Base-by-base conservation (phyloP, 2,113 vertebrate species). In the Phaethon lepturus region DNA sequence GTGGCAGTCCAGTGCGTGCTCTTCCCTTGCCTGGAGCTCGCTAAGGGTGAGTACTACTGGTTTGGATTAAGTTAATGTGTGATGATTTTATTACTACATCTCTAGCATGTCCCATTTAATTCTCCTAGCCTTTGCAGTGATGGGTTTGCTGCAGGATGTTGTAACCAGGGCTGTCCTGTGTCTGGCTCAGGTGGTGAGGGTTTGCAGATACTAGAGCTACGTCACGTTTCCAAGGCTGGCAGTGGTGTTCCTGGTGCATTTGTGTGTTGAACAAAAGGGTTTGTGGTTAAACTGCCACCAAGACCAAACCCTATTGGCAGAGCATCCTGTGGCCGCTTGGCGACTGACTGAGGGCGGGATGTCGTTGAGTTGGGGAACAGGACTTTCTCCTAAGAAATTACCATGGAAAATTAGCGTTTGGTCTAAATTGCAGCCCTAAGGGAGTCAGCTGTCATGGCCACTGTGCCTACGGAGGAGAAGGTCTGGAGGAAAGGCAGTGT, bases 291-390 rank as follows among this genome's bases (percentile, higher is more conserved):
- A 31, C 22, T 56, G 72, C 31, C 50, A 29, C 23, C 2, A 2
- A 33, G 58, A 8, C 44, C 50, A 44, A 2, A 4, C 7, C 0
- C 14, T 13, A 4, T 26, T 68, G 86, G 77, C 90, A 81, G 49
- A 53, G 73, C 52, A 49, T 29, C 44, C 58, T n/a, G 66, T 7
- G 63, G 17, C 47, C 13, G 4, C 35, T 15, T 35, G 22, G 59
- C 3, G 22, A 40, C 42, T 53, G 22, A 5, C 59, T 24, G 26
- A 18, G 33, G 25, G 19, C 60, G 62, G 56, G 29, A 4, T 74
- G 60, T 42, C 35, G 42, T 19, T 1, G 2, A 18, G 11, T 0
- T n/a, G 15, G 64, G 52, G 25, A 38, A 1, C 28, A 11, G 59
- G 6, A 29, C 24, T 71, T 29, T 24, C 19, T 88, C 35, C 33